These are phyloP conservation scores for Neocloeon triangulifer DNA, from an alignment of 1,140 invertebrate species.

Conservation along the genomic window DNA sequence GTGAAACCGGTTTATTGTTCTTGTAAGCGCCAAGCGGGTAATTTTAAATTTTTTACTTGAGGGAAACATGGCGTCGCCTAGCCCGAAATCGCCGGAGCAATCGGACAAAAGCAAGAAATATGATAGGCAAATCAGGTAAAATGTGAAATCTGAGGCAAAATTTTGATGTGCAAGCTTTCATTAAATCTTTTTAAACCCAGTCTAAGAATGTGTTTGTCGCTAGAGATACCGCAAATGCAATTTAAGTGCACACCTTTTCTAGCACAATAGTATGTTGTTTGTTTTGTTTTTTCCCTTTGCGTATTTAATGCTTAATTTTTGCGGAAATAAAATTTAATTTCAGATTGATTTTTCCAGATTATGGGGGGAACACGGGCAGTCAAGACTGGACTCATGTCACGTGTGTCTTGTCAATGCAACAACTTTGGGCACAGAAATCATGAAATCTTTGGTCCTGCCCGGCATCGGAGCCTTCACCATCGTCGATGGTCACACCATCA, in stretches of 20 bases:
- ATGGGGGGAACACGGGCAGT: slow-evolving; percentile 96
- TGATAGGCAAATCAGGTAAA: slow-evolving; percentile 60
- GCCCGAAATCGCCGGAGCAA: slow-evolving; percentile 58
- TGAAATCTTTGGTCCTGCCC: slow-evolving; percentile 85
- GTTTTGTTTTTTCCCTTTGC: neutral
- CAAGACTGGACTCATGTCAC: slow-evolving; percentile 60
- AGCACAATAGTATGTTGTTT: neutral
- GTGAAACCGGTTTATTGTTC: no score
- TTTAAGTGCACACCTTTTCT: neutral
- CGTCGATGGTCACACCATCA: slow-evolving; percentile 69
- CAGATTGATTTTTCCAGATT: slow-evolving; percentile 29
- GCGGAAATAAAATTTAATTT: slow-evolving; percentile 1
- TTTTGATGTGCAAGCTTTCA: neutral
- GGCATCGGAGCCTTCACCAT: slow-evolving; percentile 93
- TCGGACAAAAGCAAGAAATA: slow-evolving; percentile 63
- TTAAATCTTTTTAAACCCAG: neutral
- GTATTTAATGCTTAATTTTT: neutral
- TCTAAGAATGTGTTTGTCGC: neutral
- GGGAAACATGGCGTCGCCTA: slow-evolving; percentile 44
- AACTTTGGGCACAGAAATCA: slow-evolving; percentile 79
- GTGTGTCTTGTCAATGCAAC: slow-evolving; percentile 90
- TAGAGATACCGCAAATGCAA: neutral
- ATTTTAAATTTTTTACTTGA: no score
- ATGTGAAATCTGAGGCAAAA: neutral
- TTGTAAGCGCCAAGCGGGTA: no score